A percentile compares a stretch with the other conserved stretches of the same genome.
Evolutionary conservation across 2,113 vertebrate species (phyloP).

Genomic region (Octodon degus): DNA sequence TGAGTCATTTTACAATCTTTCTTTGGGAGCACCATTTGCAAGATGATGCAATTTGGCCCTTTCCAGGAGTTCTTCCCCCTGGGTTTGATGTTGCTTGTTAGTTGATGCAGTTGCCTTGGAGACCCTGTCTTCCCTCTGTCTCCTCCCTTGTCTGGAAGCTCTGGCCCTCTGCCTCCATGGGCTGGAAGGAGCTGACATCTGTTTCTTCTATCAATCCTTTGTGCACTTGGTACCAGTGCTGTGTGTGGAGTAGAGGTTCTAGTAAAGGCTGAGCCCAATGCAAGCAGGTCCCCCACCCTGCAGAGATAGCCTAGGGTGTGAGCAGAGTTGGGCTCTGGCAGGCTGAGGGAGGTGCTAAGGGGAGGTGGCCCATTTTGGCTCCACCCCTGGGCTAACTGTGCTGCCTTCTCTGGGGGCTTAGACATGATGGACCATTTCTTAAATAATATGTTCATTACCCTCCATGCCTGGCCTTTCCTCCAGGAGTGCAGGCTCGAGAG

Average conservation of each 20-base stretch:
- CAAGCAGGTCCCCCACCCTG: neutral
- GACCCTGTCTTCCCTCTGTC: conserved; percentile 69
- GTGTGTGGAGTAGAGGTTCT: conserved; percentile 35
- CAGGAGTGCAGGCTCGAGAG: conserved; percentile 91
- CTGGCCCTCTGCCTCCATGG: conserved; percentile 69
- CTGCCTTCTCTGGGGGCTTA: neutral
- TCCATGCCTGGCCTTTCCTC: conserved; percentile 21
- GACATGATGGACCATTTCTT: neutral
- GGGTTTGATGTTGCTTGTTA: conserved; percentile 86
- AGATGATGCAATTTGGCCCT: conserved; percentile 55
- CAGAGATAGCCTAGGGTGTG: conserved; percentile 16
- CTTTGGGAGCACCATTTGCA: conserved; percentile 53
- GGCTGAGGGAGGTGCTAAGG: neutral
- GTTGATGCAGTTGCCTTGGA: conserved; percentile 83
- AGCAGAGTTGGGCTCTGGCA: neutral
- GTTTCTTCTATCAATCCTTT: conserved; percentile 79
- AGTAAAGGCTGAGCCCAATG: conserved; percentile 28
- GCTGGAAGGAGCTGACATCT: conserved; percentile 77
- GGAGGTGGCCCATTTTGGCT: neutral
- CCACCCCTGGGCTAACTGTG: neutral
- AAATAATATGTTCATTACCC: neutral
- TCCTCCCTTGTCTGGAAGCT: conserved; percentile 60
- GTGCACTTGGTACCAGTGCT: conserved; percentile 53
- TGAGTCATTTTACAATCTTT: conserved; percentile 62
- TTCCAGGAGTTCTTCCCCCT: conserved; percentile 75